A percentile compares a stretch with the other conserved stretches of the same genome.
Evolutionary conservation across 2,797 vertebrate species (phyloP).

Genomic region (Tokudaia tokunoshimensis): DNA sequence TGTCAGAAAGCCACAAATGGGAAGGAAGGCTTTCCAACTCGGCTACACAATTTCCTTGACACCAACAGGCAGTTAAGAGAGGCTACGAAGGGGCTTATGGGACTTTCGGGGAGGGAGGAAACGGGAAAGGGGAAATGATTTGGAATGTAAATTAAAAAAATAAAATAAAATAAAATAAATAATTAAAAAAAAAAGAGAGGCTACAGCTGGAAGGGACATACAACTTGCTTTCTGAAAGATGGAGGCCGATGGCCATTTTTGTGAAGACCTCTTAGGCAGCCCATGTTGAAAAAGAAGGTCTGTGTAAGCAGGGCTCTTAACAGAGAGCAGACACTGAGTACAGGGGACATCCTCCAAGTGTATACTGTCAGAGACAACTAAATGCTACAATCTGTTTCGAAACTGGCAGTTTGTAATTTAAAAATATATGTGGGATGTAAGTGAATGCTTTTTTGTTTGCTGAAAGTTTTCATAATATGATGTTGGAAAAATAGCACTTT

Average conservation of each 20-base stretch:
- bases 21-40: not conserved
- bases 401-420: slow-evolving; percentile 43
- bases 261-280: not conserved
- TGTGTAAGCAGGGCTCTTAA: not conserved
- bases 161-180: too few relatives aligned
- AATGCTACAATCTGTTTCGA: slow-evolving; percentile 41
- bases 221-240: not conserved
- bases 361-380: not conserved
- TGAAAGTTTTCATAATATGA: slow-evolving; percentile 40
- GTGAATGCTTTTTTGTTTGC: not conserved
- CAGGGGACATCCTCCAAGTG: not conserved
- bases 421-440: not conserved
- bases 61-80: not conserved
- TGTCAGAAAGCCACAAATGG: slow-evolving; percentile 3
- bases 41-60: not conserved
- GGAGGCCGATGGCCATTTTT: not conserved
- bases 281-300: not conserved
- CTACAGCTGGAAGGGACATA: not conserved
- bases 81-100: too few relatives aligned
- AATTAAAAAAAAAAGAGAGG: too few relatives aligned
- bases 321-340: not conserved
- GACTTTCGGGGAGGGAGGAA: too few relatives aligned
- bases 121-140: too few relatives aligned
- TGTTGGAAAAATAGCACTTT: slow-evolving; percentile 51
- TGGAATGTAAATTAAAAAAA: too few relatives aligned